Evolutionary conservation across 2,113 vertebrate genomes (phyloP).

Genomic region (Proterorhinus semilunaris): DNA sequence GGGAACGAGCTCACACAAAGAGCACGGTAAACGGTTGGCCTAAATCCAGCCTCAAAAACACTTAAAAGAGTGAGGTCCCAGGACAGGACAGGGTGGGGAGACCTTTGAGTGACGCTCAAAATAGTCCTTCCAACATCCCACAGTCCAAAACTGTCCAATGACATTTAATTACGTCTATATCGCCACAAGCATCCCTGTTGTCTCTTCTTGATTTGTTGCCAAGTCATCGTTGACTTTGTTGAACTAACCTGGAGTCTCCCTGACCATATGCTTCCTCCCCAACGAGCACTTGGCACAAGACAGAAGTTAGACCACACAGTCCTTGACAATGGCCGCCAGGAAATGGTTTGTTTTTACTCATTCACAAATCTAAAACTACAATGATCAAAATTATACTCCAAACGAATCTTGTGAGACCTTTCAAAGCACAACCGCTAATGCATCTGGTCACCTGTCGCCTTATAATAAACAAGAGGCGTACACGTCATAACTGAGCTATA

Average conservation of each 20-base stretch:
- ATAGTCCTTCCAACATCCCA: conserved; percentile 47
- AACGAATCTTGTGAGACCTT: conserved; percentile 4
- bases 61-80: conserved; percentile 31
- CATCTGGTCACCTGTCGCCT: too few species aligned
- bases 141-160: conserved; percentile 48
- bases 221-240: conserved; percentile 61
- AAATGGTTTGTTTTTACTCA: conserved; percentile 12
- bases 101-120: conserved; percentile 39
- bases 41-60: conserved; percentile 38
- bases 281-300: conserved; percentile 37
- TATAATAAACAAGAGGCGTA: too few species aligned
- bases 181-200: conserved; percentile 45
- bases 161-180: conserved; percentile 61
- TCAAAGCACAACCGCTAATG: too few species aligned
- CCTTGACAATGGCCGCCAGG: conserved; percentile 15
- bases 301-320: conserved; percentile 32
- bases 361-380: not conserved
- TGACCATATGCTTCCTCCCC: conserved; percentile 54
- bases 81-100: conserved; percentile 29
- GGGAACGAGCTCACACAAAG: conserved; percentile 32
- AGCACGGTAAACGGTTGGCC: conserved; percentile 44
- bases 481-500: too few species aligned
- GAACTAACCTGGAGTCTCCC: conserved; percentile 53
- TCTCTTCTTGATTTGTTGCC: conserved; percentile 60
- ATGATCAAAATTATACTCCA: not conserved